A percentile compares a stretch with the other conserved stretches of the same genome.
phyloP scores from a whole-genome alignment of 2,797 vertebrate genomes.

The Xiphophorus birchmanni region DNA sequence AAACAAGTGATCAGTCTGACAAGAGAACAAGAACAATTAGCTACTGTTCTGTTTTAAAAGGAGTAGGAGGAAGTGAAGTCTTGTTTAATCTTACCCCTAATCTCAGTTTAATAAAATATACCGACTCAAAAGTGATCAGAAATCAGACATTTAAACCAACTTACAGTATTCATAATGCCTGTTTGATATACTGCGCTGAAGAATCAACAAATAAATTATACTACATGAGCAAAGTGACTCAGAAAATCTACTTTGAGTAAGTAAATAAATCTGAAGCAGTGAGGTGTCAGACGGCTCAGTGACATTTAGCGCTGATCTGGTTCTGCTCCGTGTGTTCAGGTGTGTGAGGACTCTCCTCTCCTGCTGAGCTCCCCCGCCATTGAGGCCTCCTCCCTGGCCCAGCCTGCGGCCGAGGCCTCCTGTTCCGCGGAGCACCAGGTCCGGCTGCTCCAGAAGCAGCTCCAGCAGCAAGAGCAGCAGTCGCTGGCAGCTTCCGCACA shows the following conservation, averaged over 20 bases:
- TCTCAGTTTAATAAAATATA: too few species aligned
- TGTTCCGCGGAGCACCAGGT: slow-evolving; percentile 89
- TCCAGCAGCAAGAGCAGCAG: slow-evolving; percentile 95
- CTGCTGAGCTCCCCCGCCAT: slow-evolving; percentile 80
- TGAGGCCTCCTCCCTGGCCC: slow-evolving; percentile 68
- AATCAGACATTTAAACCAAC: too few species aligned
- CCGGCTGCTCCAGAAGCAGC: slow-evolving; percentile 92
- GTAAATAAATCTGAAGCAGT: neutral
- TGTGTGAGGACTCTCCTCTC: slow-evolving; percentile 74
- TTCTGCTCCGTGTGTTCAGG: slow-evolving; percentile 47
- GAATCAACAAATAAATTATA: too few species aligned
- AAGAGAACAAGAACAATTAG: too few species aligned
- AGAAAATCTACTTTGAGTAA: neutral
- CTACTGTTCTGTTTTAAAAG: too few species aligned
- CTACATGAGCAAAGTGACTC: too few species aligned
- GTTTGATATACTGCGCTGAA: too few species aligned
- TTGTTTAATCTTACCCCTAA: too few species aligned
- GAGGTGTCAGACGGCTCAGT: neutral
- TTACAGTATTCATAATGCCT: too few species aligned
- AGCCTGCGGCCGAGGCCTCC: slow-evolving; percentile 70
- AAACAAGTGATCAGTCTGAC: too few species aligned
- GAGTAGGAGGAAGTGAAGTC: too few species aligned
- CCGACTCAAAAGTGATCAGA: too few species aligned
- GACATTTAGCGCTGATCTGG: neutral
- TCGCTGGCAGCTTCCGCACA: slow-evolving; percentile 92